Percentiles rank a stretch among this genome's conserved stretches.
Evolutionary conservation across 1,140 invertebrate species (phyloP).

Genomic region (Drosophila punjabiensis): DNA sequence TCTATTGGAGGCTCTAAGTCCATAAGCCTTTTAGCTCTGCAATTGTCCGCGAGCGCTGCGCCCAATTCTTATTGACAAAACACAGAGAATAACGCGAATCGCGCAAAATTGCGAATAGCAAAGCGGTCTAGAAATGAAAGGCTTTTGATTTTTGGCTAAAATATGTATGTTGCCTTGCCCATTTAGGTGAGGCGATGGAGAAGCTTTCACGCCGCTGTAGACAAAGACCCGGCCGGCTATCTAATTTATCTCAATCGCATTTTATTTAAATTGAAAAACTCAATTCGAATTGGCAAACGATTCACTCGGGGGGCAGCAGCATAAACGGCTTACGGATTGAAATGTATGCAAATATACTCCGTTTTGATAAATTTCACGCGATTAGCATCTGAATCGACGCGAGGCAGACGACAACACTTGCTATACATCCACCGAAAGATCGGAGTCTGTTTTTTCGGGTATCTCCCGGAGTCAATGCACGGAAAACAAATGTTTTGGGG

Average conservation of each 20-base stretch:
- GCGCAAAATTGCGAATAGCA: slow-evolving; percentile 2
- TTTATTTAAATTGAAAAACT: slow-evolving; percentile 80
- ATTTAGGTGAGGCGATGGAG: slow-evolving; percentile 40
- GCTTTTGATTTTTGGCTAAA: slow-evolving; percentile 70
- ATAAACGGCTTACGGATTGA: slow-evolving; percentile 31
- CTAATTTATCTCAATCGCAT: slow-evolving; percentile 80
- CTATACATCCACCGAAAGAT: slow-evolving; percentile 17
- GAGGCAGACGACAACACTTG: slow-evolving; percentile 62
- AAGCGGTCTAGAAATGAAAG: slow-evolving; percentile 66
- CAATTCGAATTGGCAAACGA: slow-evolving; percentile 38
- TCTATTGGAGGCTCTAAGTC: slow-evolving; percentile 50
- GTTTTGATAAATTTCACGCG: slow-evolving; percentile 73
- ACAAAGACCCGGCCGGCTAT: slow-evolving; percentile 49
- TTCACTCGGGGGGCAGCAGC: slow-evolving; percentile 50
- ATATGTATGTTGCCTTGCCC: slow-evolving; percentile 35
- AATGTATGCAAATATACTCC: slow-evolving; percentile 63
- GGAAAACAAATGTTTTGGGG: slow-evolving; percentile 1
- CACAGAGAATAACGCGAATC: slow-evolving; percentile 12
- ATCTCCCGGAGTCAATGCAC: slow-evolving; percentile 30
- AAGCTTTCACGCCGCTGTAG: slow-evolving; percentile 66
- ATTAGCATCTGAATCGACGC: slow-evolving; percentile 75
- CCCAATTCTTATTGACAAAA: slow-evolving; percentile 80
- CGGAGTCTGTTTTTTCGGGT: slow-evolving; percentile 9
- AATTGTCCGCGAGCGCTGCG: slow-evolving; percentile 64
- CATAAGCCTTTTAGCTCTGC: slow-evolving; percentile 81